These are phyloP conservation scores for Struthidea cinerea DNA, from an alignment of 2,113 vertebrate genomes.

Conservation along the genomic window DNA sequence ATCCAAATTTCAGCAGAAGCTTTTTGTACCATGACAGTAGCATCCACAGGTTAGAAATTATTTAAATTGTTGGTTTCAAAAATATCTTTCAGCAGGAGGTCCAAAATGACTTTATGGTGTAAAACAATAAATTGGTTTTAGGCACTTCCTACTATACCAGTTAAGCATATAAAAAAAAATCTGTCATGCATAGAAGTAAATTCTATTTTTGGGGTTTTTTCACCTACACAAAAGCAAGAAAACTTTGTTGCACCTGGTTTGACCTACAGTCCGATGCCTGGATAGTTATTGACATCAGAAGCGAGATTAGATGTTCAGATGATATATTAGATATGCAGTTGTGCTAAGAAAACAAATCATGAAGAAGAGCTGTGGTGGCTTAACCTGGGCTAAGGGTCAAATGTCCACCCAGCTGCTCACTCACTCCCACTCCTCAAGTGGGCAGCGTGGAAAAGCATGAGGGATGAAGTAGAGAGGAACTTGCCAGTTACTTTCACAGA, in stretches of 20 bases:
- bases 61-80: not conserved
- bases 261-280: not conserved
- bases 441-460: not conserved
- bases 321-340: not conserved
- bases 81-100: not conserved
- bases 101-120: not conserved
- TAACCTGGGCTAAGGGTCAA: not conserved
- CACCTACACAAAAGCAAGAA: not conserved
- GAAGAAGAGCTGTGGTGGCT: not conserved
- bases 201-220: not conserved
- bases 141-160: not conserved
- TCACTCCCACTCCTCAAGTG: not conserved
- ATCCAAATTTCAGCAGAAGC: not conserved
- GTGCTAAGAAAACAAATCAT: not conserved
- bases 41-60: not conserved
- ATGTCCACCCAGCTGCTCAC: not conserved
- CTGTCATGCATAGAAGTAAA: not conserved
- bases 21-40: not conserved
- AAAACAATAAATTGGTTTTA: not conserved
- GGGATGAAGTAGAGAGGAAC: not conserved
- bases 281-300: not conserved
- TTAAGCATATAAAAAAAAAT: not conserved
- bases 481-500: not conserved
- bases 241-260: not conserved
- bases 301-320: not conserved